phyloP scores from a whole-genome alignment of 2,113 vertebrate genomes.

The Sakesphorus luctuosus region DNA sequence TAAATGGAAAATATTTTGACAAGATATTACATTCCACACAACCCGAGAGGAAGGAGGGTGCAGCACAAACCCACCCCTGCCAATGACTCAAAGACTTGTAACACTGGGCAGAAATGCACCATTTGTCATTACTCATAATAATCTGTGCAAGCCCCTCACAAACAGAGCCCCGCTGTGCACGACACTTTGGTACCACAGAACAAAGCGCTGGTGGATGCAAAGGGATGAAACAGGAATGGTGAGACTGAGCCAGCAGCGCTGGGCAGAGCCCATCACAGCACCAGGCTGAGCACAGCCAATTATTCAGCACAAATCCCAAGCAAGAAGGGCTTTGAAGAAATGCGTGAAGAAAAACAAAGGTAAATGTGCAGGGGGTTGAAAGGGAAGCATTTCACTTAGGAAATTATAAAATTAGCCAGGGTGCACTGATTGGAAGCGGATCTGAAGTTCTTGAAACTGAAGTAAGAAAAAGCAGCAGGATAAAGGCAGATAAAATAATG shows the following conservation, averaged over 20 bases:
- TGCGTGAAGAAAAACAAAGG: background rate
- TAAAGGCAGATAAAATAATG: background rate
- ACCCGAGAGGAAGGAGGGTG: background rate
- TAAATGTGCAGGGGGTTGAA: background rate
- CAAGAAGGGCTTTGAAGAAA: conserved; percentile 27
- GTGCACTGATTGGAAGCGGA: background rate
- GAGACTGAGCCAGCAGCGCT: background rate
- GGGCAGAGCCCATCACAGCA: conserved; percentile 27
- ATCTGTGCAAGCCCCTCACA: background rate
- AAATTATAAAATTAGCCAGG: background rate
- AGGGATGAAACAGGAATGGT: background rate
- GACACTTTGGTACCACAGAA: background rate
- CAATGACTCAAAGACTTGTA: background rate
- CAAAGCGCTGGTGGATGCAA: background rate
- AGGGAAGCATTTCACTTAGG: background rate
- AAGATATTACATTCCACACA: background rate
- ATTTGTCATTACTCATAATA: background rate
- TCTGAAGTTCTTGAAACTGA: background rate
- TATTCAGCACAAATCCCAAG: background rate
- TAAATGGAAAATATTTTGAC: background rate
- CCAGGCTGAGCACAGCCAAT: background rate
- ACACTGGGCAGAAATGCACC: background rate
- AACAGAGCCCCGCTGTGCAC: background rate
- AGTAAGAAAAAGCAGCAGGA: background rate
- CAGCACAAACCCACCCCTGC: background rate